Conservation (phyloP, 2,888 invertebrate genomes). For the Sarcophaga rosellei region DNA sequence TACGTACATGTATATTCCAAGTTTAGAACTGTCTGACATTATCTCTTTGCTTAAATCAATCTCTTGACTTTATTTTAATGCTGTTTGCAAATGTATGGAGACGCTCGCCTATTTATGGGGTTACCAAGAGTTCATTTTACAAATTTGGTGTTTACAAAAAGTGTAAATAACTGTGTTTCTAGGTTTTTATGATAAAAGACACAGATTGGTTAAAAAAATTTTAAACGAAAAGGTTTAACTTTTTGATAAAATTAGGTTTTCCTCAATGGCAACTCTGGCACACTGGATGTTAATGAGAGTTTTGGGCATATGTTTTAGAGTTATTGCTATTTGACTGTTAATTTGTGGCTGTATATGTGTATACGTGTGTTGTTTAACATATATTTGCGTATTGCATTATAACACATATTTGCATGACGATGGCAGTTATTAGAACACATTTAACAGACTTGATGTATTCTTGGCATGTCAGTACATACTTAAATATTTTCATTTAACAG, state of each 20-base stretch:
- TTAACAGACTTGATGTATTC: slow-evolving; percentile 31
- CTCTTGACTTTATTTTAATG: slow-evolving; percentile 11
- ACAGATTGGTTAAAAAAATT: no score
- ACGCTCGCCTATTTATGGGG: background rate
- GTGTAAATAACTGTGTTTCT: no score
- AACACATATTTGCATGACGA: slow-evolving; percentile 25
- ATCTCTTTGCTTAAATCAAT: slow-evolving; percentile 45
- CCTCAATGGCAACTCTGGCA: no score
- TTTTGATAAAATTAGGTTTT: no score
- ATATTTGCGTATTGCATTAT: no score
- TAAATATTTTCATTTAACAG: background rate
- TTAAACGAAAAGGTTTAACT: no score
- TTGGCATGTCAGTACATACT: slow-evolving; percentile 18
- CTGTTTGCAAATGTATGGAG: slow-evolving; percentile 7
- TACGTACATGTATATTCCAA: background rate
- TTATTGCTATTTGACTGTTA: background rate
- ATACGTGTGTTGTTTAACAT: background rate
- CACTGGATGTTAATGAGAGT: slow-evolving; percentile 1
- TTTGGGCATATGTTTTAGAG: background rate
- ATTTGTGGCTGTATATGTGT: background rate
- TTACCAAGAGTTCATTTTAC: no score
- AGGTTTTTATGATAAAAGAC: no score
- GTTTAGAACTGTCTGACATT: slow-evolving; percentile 32
- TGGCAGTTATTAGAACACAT: slow-evolving; percentile 9
- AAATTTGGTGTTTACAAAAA: no score